A percentile compares a stretch with the other conserved stretches of the same genome.
Conservation (phyloP, 2,888 invertebrate genomes). For the Thera obeliscata region DNA sequence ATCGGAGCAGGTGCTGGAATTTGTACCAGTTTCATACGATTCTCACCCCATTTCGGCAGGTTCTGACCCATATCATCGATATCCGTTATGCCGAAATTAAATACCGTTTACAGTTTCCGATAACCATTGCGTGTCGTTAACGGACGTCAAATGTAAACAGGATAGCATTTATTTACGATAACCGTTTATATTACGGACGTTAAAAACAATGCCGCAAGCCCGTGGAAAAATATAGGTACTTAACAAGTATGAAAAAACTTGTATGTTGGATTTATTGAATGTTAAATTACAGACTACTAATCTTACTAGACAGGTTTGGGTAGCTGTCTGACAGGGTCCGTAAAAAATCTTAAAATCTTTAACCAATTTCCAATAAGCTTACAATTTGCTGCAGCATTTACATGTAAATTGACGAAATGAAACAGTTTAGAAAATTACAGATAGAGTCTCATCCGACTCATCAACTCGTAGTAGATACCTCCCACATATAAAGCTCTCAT, state of each 20-base stretch:
- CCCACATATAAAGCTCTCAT: conserved; percentile 60
- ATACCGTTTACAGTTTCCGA: conserved; percentile 54
- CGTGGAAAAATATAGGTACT: conserved; percentile 1
- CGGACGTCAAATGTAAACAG: conserved; percentile 40
- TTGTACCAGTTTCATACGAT: too few species aligned
- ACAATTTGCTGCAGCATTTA: conserved; percentile 36
- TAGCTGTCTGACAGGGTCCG: conserved; percentile 14
- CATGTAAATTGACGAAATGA: conserved; percentile 39
- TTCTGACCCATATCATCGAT: too few species aligned
- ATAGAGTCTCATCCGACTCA: conserved; percentile 39
- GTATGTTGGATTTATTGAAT: conserved; percentile 37
- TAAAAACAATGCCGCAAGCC: conserved; percentile 26
- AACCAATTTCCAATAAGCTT: conserved; percentile 36
- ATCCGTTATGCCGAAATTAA: conserved; percentile 48
- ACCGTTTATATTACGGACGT: conserved; percentile 20
- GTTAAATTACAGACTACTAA: conserved; percentile 37
- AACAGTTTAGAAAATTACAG: conserved; percentile 43
- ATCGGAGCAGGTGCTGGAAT: too few species aligned
- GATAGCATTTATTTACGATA: conserved; percentile 28
- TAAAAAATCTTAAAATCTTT: conserved; percentile 31
- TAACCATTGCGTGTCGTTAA: conserved; percentile 48
- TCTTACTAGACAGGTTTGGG: conserved; percentile 36
- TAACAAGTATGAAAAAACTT: conserved; percentile 28
- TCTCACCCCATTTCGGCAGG: too few species aligned
- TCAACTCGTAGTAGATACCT: conserved; percentile 56